These are phyloP conservation scores for Lepidocyrtinus sp. DNA, from an alignment of 2,888 invertebrate genomes.

Conservation along the genomic window DNA sequence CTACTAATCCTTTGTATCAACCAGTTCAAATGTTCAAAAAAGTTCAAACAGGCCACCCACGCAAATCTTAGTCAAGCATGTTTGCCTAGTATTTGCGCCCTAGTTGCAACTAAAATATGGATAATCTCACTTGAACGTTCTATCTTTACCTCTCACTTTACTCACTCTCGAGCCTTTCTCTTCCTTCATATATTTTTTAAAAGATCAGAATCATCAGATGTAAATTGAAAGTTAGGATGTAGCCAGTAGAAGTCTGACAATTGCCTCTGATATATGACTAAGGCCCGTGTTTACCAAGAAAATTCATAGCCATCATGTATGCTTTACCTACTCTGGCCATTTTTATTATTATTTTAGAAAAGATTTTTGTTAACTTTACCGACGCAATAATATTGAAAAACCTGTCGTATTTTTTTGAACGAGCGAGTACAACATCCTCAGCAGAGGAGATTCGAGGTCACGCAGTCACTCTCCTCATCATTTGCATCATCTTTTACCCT, in stretches of 20 bases:
- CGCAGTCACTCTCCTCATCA: slow-evolving; percentile 46
- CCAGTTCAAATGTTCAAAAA: too few relatives aligned
- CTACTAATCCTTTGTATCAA: too few relatives aligned
- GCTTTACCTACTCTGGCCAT: background rate
- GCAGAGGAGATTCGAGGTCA: slow-evolving; percentile 43
- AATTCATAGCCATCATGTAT: background rate
- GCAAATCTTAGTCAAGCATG: background rate
- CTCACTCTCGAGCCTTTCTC: background rate
- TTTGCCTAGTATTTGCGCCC: background rate
- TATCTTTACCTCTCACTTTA: background rate
- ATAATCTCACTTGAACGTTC: too few relatives aligned
- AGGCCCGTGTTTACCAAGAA: background rate
- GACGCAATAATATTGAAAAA: background rate
- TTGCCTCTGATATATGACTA: background rate
- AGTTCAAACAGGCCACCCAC: background rate
- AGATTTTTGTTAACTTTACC: background rate
- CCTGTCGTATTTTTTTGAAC: background rate
- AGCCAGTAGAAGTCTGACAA: too few relatives aligned
- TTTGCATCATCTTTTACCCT: background rate
- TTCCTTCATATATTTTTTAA: background rate
- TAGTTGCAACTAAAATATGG: background rate
- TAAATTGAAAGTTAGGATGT: background rate
- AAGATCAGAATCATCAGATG: too few relatives aligned
- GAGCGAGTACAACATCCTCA: background rate
- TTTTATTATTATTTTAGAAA: too few relatives aligned